phyloP scores from a whole-genome alignment of 2,113 vertebrate genomes.

The Poecile atricapillus region DNA sequence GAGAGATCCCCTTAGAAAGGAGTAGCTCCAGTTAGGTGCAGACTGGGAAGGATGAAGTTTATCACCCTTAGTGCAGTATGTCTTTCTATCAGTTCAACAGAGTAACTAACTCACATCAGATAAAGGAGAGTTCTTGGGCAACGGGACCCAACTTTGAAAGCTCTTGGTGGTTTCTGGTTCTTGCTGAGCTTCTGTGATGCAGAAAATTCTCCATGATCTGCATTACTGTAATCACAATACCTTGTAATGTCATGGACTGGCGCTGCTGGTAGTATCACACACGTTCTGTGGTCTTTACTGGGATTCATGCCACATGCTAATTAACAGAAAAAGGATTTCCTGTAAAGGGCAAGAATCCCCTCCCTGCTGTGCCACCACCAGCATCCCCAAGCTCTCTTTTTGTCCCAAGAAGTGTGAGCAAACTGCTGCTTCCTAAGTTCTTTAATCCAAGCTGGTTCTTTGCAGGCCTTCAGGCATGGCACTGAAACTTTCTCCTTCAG shows the following conservation, averaged over 20 bases:
- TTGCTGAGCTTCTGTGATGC: background rate
- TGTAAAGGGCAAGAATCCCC: background rate
- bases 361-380: background rate
- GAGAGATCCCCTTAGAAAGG: background rate
- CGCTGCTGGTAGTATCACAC: background rate
- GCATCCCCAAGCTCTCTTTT: background rate
- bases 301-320: background rate
- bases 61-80: background rate
- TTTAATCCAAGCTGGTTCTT: background rate
- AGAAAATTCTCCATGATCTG: background rate
- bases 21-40: background rate
- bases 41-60: background rate
- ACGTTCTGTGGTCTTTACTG: background rate
- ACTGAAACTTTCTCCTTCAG: background rate
- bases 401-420: background rate
- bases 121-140: background rate
- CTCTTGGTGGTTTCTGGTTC: background rate
- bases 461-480: background rate
- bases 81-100: background rate
- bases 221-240: background rate
- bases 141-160: background rate
- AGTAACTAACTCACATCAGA: background rate
- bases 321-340: background rate
- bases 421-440: background rate
- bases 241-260: background rate